Base-by-base conservation (phyloP, 1,140 invertebrate genomes). In the Drosophila ambigua region DNA sequence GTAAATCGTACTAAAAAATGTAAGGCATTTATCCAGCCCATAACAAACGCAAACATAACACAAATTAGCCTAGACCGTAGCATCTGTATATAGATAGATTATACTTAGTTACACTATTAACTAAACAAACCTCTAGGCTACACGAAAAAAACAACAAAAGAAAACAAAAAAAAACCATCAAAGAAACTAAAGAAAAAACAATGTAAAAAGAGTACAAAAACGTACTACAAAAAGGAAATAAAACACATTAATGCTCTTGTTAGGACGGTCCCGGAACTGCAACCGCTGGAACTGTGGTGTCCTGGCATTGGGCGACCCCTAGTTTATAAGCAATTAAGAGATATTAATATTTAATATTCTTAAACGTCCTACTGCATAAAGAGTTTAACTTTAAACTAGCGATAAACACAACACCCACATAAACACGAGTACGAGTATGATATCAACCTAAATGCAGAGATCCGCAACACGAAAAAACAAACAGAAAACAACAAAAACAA, bases 341-440 rank as follows among this genome's bases (percentile, higher is more conserved):
- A 88, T 88, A 88, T 88, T 88, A 88, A 88, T 88, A 88, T 88
- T 88, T 88, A 88, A 88, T 88, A 88, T 88, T 88, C 83, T 83
- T 79, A 62, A 68, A 78, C 83, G 79, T 88, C 84, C 79, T 88
- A 88, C 64, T 73, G 83, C 83, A 88, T 88, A 88, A 85, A 85
- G 58, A 81, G 73, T 82, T 82, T 77, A 85, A 77, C 67, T 67
- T 59, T 55, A 61, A 77, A 45, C 57, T 64, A 78, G 58, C 77
- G 64, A 67, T 72, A 85, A 66, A n/a, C 39, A 51, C 44, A 46
- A 60, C 13, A 61, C 51, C 59, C 15, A 63, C 35, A 53, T 41
- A 48, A 23, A 76, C 48, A 58, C 4, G 39, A 43, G 49, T 52
- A 53, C 46, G 64, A 44, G 64, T 54, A 74, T 23, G 61, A 82